Evolutionary conservation across 2,797 vertebrate genomes (phyloP).

Genomic region (Clarias pachynema): DNA sequence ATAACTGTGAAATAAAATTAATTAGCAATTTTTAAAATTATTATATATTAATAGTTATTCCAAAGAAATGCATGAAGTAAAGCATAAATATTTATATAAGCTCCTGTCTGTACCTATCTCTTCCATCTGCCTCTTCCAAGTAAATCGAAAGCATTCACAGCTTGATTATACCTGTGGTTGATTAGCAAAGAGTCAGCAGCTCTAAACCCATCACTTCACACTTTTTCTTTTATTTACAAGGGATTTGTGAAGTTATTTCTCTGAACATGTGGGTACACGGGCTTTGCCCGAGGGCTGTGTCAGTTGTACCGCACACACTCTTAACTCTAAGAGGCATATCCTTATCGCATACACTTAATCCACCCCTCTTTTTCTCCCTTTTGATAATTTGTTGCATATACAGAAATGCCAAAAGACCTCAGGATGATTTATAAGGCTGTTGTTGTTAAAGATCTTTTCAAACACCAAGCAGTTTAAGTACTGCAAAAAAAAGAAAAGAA

Average conservation of each 20-base stretch:
- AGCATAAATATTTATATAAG: background rate
- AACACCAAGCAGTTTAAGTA: background rate
- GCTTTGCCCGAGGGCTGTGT: slow-evolving; percentile 43
- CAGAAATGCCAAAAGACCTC: slow-evolving; percentile 3
- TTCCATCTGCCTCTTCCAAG: background rate
- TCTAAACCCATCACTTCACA: background rate
- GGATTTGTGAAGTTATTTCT: slow-evolving; percentile 27
- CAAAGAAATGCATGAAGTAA: background rate
- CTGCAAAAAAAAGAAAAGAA: background rate
- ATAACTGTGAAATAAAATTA: background rate
- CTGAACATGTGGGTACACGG: slow-evolving; percentile 44
- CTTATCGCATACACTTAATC: background rate
- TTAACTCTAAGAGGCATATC: slow-evolving; percentile 19
- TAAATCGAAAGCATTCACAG: background rate
- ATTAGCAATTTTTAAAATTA: background rate
- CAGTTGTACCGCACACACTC: slow-evolving; percentile 5
- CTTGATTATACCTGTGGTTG: slow-evolving; percentile 11
- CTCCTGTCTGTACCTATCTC: background rate
- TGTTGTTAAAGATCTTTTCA: slow-evolving; percentile 2
- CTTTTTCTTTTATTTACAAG: slow-evolving; percentile 30
- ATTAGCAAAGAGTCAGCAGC: background rate
- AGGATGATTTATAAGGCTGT: background rate
- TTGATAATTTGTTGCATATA: background rate
- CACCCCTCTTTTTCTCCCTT: background rate
- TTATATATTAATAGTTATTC: background rate